Evolutionary conservation across 2,113 vertebrate genomes (phyloP).

Genomic region (Microcebus tavaratra): DNA sequence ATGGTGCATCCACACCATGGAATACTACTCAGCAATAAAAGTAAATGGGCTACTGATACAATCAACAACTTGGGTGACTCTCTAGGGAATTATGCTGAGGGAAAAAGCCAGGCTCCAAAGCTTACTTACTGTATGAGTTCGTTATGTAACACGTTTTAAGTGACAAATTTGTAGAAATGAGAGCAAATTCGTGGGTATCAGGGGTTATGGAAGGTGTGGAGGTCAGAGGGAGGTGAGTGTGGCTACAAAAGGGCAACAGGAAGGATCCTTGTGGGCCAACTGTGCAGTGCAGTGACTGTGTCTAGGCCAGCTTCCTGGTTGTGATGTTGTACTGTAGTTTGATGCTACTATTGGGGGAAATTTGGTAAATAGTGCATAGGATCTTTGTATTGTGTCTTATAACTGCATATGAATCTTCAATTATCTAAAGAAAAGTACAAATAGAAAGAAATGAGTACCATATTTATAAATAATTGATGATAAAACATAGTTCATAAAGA

Average conservation of each 20-base stretch:
- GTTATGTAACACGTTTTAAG: background rate
- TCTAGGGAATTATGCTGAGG: background rate
- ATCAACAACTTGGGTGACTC: background rate
- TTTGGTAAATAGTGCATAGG: background rate
- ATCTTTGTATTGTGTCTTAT: background rate
- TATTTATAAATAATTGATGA: background rate
- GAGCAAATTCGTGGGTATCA: background rate
- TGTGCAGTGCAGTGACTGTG: background rate
- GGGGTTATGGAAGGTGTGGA: background rate
- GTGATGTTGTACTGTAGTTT: background rate
- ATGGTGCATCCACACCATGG: no score
- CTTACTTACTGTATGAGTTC: background rate
- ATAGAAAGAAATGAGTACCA: background rate
- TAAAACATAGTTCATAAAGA: background rate
- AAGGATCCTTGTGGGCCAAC: no score
- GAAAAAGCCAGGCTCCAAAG: background rate
- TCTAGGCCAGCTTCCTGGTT: background rate
- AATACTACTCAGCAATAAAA: background rate
- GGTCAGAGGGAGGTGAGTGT: accelerated
- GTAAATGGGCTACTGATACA: background rate
- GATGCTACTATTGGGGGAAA: background rate
- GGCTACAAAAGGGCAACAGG: background rate
- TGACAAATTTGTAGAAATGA: background rate
- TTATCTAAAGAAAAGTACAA: background rate
- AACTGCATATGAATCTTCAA: background rate